Conservation (phyloP, 2,888 invertebrate genomes). For the Agriopis aurantiaria region DNA sequence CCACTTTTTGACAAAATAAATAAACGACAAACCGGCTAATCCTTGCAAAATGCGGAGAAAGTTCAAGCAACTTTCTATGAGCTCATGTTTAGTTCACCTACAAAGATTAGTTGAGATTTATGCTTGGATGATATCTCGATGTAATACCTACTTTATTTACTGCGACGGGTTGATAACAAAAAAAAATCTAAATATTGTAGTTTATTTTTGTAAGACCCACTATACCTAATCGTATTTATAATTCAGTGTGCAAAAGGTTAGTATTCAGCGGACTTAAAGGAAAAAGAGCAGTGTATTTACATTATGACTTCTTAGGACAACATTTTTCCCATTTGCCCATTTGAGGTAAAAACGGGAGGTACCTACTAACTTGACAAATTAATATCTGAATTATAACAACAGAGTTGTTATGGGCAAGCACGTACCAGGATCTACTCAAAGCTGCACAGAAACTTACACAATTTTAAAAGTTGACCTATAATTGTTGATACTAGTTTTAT, state of each 20-base stretch:
- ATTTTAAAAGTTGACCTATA: too few species aligned
- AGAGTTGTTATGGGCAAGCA: too few species aligned
- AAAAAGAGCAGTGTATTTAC: conserved; percentile 3
- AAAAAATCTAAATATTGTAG: too few species aligned
- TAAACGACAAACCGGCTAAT: conserved; percentile 20
- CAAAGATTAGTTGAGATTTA: conserved; percentile 7
- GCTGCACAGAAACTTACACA: too few species aligned
- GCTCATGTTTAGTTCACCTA: conserved; percentile 31
- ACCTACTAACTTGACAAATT: conserved; percentile 3
- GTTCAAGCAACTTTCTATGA: conserved; percentile 49
- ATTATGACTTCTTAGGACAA: neutral
- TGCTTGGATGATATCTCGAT: neutral
- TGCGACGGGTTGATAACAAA: too few species aligned
- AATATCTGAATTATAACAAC: neutral
- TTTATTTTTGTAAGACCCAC: too few species aligned
- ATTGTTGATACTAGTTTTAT: too few species aligned
- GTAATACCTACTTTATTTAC: too few species aligned
- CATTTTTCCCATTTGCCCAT: conserved; percentile 7
- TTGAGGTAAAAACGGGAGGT: neutral
- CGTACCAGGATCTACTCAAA: too few species aligned
- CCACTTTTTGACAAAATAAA: conserved; percentile 20
- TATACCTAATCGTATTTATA: too few species aligned
- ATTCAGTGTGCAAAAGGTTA: neutral
- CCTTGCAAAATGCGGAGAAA: conserved; percentile 36
- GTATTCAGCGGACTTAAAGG: neutral